Evolutionary conservation across 2,888 invertebrate species (phyloP).

Genomic region (Ferdinandea cuprea): DNA sequence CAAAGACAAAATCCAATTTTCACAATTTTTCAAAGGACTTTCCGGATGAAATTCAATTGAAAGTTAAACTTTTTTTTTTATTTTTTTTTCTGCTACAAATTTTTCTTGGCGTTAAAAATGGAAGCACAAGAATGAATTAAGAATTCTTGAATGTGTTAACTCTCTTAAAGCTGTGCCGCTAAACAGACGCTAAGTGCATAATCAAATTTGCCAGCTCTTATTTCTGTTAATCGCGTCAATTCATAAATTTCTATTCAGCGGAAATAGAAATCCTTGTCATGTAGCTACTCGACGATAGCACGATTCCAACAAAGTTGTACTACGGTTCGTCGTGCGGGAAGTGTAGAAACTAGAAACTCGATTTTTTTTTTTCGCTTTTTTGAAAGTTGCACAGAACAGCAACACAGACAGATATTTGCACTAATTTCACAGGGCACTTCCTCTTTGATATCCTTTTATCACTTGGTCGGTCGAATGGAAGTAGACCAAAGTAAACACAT

Average conservation of each 20-base stretch:
- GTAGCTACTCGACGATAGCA: no score
- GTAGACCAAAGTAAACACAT: conserved; percentile 23
- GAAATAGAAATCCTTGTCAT: conserved; percentile 22
- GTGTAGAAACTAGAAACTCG: background rate
- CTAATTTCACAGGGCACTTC: conserved; percentile 33
- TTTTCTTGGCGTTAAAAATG: conserved; percentile 5
- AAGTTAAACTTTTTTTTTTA: conserved; percentile 42
- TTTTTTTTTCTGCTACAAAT: conserved; percentile 12
- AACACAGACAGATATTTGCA: conserved; percentile 56
- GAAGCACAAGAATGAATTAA: conserved; percentile 22
- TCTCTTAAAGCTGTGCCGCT: conserved; percentile 53
- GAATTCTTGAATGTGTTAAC: conserved; percentile 46
- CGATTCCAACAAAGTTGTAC: no score
- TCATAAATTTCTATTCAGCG: conserved; percentile 47
- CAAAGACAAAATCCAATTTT: conserved; percentile 71
- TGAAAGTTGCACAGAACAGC: conserved; percentile 19
- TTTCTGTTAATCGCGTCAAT: conserved; percentile 62
- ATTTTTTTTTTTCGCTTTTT: background rate
- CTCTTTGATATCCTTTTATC: conserved; percentile 42
- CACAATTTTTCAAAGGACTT: conserved; percentile 69
- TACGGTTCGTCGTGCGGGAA: no score
- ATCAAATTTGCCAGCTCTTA: conserved; percentile 62
- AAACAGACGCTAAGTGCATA: conserved; percentile 51
- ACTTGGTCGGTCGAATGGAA: conserved; percentile 6
- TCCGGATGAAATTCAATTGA: conserved; percentile 61